phyloP scores from a whole-genome alignment of 1,140 invertebrate species.

The Diplogasteroides magnus region DNA sequence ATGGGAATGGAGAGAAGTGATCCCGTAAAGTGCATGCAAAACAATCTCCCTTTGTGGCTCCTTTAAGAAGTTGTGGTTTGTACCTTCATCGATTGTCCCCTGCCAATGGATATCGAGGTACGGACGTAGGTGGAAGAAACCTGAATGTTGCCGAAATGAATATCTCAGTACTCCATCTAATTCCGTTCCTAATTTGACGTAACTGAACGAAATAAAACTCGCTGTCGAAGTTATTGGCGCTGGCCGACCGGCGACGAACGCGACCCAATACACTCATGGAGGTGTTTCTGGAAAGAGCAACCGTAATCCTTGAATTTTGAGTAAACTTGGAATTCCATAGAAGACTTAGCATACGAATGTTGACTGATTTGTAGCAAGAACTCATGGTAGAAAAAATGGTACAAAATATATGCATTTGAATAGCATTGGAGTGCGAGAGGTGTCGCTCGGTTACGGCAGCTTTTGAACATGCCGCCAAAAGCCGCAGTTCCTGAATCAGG shows the following conservation, averaged over 20 bases:
- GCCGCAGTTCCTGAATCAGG: constrained; percentile 10
- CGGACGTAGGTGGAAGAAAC: too few species aligned
- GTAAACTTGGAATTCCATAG: too few species aligned
- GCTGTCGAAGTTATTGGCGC: not conserved
- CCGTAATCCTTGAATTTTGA: too few species aligned
- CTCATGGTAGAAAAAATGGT: not conserved
- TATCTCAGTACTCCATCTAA: too few species aligned
- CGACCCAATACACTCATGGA: not conserved
- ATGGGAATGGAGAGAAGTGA: too few species aligned
- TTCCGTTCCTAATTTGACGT: too few species aligned
- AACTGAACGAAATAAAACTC: too few species aligned
- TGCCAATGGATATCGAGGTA: too few species aligned
- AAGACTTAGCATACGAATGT: too few species aligned
- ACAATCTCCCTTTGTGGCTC: too few species aligned
- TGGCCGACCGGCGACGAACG: not conserved
- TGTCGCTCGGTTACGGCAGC: constrained; percentile 20
- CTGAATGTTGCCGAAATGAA: too few species aligned
- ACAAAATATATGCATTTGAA: not conserved
- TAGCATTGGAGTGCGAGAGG: constrained; percentile 11
- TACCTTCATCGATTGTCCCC: not conserved
- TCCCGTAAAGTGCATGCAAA: too few species aligned
- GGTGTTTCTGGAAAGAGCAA: not conserved
- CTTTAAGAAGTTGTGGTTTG: not conserved
- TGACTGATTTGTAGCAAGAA: not conserved
- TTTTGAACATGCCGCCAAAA: constrained; percentile 13